phyloP scores from a whole-genome alignment of 2,888 invertebrate species.

The Halocaridina rubra region DNA sequence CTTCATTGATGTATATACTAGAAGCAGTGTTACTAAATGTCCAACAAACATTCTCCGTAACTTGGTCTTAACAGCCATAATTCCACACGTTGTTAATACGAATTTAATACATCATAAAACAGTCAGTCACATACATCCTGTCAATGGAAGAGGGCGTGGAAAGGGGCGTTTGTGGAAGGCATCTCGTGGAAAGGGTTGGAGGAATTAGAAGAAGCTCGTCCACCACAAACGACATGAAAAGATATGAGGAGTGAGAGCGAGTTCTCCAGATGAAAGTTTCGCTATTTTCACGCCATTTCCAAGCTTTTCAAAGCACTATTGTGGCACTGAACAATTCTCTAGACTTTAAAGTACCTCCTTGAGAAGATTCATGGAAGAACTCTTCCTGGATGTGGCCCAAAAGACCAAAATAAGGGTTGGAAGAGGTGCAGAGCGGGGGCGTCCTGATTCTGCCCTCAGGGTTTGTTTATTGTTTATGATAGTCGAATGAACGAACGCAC shows the following conservation, averaged over 20 bases:
- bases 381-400: slow-evolving; percentile 33
- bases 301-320: background rate
- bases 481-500: slow-evolving; percentile 54
- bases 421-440: slow-evolving; percentile 31
- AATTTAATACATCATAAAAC: too few relatives aligned
- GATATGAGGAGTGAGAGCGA: slow-evolving; percentile 24
- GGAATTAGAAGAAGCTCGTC: too few relatives aligned
- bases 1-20: too few relatives aligned
- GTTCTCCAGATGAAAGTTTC: slow-evolving; percentile 44
- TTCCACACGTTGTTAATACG: too few relatives aligned
- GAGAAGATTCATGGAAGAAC: slow-evolving; percentile 43
- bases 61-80: too few relatives aligned
- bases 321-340: background rate
- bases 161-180: background rate
- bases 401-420: slow-evolving; percentile 33
- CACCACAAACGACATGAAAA: background rate
- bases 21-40: too few relatives aligned
- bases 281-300: slow-evolving; percentile 20
- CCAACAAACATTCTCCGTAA: too few relatives aligned
- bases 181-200: too few relatives aligned
- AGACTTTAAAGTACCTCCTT: slow-evolving; percentile 26
- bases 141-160: background rate
- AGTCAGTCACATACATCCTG: background rate
- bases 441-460: slow-evolving; percentile 47
- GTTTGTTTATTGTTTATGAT: slow-evolving; percentile 62